Percentiles rank a stretch among this genome's conserved stretches.
These are phyloP conservation scores for Xestia rhomboidea DNA, from an alignment of 2,888 invertebrate genomes.

Conservation along the genomic window DNA sequence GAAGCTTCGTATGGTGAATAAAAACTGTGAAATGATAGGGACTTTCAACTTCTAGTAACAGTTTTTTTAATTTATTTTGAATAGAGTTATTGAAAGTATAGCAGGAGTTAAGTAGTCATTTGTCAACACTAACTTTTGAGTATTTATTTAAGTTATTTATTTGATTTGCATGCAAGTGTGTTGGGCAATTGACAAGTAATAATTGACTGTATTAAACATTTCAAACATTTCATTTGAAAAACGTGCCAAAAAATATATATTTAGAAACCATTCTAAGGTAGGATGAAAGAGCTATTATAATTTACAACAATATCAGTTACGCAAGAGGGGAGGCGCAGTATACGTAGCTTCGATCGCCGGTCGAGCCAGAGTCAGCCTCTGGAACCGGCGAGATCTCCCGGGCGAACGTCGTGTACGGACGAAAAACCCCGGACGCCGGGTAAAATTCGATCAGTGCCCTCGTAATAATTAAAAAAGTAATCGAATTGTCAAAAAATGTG, in stretches of 20 bases:
- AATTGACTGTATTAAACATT: background rate
- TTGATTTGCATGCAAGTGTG: background rate
- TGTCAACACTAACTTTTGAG: rapidly evolving
- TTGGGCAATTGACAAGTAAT: background rate
- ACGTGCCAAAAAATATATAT: background rate
- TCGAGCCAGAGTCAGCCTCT: slow-evolving; percentile 85
- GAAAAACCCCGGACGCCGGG: slow-evolving; percentile 68
- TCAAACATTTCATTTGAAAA: background rate
- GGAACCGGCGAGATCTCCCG: slow-evolving; percentile 84
- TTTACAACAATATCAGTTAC: slow-evolving; percentile 85
- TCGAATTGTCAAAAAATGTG: slow-evolving; percentile 68
- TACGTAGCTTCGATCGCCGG: slow-evolving; percentile 85
- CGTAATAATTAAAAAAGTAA: slow-evolving; percentile 70
- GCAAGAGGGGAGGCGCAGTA: slow-evolving; percentile 86
- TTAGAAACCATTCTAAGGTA: slow-evolving; percentile 13
- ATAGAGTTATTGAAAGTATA: background rate
- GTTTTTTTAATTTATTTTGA: background rate
- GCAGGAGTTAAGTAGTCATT: background rate
- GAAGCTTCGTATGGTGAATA: slow-evolving; percentile 84
- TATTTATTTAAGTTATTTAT: background rate
- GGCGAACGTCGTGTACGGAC: slow-evolving; percentile 75
- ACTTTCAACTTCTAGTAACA: background rate
- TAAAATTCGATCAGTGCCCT: slow-evolving; percentile 69
- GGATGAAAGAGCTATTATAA: slow-evolving; percentile 69
- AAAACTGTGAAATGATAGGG: slow-evolving; percentile 56